Percentiles rank a stretch among this genome's conserved stretches.
Conservation (phyloP, 2,113 vertebrate genomes). For the Ceratotherium simum region DNA sequence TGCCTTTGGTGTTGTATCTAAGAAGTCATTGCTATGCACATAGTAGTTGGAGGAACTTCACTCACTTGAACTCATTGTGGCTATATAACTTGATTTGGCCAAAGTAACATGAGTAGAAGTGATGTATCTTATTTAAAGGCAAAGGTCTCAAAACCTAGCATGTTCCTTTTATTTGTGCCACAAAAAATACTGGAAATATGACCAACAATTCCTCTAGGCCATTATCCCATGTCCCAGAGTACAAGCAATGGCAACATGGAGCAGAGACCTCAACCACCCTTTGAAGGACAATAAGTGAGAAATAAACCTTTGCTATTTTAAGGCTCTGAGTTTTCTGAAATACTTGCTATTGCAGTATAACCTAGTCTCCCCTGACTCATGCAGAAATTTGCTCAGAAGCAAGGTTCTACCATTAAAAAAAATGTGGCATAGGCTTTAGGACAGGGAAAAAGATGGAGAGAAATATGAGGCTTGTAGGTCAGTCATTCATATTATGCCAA, state of each 20-base stretch:
- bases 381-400: background rate
- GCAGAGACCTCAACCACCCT: background rate
- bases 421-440: background rate
- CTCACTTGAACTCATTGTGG: background rate
- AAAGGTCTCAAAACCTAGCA: background rate
- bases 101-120: background rate
- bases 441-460: background rate
- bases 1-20: background rate
- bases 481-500: background rate
- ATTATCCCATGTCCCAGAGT: background rate
- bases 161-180: background rate
- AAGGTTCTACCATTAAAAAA: background rate
- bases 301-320: background rate
- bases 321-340: background rate
- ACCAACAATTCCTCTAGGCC: background rate
- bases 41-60: background rate
- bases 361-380: background rate
- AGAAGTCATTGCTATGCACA: background rate
- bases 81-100: background rate
- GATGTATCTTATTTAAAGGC: background rate
- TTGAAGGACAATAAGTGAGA: background rate
- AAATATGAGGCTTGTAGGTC: background rate
- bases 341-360: background rate
- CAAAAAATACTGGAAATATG: background rate
- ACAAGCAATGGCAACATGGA: background rate